Conservation (phyloP, 1,140 invertebrate genomes). For the Bathynomus jamesi region DNA sequence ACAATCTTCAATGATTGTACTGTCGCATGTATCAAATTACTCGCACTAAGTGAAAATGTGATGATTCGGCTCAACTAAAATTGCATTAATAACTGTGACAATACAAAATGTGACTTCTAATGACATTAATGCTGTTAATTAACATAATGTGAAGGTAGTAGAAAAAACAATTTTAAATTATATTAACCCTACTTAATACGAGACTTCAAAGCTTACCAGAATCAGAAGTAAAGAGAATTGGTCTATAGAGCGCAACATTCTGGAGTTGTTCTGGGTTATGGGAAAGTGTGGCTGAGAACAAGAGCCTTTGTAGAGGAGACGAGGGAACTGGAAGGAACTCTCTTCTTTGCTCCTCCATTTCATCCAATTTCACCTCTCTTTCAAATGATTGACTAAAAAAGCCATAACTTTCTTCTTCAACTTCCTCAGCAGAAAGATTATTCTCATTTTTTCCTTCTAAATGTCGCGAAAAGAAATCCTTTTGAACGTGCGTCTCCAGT, state of each 20-base stretch:
- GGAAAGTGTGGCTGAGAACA: constrained; percentile 92
- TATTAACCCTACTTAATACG: too few species aligned
- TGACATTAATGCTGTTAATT: too few species aligned
- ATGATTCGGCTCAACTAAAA: too few species aligned
- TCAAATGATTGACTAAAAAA: background rate
- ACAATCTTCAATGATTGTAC: too few species aligned
- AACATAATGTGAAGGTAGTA: too few species aligned
- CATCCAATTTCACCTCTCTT: background rate
- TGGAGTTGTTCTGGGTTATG: constrained; percentile 92
- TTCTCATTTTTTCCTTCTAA: too few species aligned
- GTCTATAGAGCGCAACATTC: constrained; percentile 77
- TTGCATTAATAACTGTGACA: too few species aligned
- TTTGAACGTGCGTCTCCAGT: background rate
- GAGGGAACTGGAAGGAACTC: constrained; percentile 34
- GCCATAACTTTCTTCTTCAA: background rate
- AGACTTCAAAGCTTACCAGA: background rate
- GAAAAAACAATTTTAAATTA: too few species aligned
- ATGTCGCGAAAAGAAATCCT: too few species aligned
- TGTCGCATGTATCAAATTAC: too few species aligned
- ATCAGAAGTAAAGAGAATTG: constrained; percentile 63
- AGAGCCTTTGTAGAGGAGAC: constrained; percentile 72
- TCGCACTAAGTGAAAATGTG: too few species aligned
- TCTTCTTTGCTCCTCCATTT: background rate
- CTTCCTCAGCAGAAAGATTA: background rate
- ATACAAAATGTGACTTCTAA: too few species aligned